These are phyloP conservation scores for Natrix natrix DNA, from an alignment of 2,797 vertebrate genomes.

Conservation along the genomic window DNA sequence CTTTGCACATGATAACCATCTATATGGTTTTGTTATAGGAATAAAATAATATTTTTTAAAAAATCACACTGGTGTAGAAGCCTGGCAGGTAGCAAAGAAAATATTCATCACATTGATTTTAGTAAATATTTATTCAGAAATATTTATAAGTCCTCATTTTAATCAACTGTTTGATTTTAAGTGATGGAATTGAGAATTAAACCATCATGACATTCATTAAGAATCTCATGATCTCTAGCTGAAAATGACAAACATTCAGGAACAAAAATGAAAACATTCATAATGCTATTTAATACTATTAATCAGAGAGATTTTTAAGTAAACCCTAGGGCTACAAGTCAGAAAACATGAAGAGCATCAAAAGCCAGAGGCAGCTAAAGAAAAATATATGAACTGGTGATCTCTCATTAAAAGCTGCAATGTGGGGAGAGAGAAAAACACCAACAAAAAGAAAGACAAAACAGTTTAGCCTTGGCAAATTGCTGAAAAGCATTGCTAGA, in stretches of 20 bases:
- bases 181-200: constrained; percentile 18
- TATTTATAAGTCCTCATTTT: not conserved
- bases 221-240: not conserved
- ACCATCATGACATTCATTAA: constrained; percentile 23
- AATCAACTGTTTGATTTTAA: constrained; percentile 15
- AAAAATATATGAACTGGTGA: constrained; percentile 1
- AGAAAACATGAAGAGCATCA: not conserved
- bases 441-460: not conserved
- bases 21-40: not conserved
- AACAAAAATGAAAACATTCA: not conserved
- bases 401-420: not conserved
- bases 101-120: not conserved
- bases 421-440: not conserved
- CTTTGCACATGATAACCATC: not conserved
- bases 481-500: not conserved
- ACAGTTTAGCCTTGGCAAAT: too few relatives aligned
- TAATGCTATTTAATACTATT: not conserved
- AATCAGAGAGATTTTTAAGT: not conserved
- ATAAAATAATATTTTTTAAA: not conserved
- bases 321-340: not conserved
- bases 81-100: not conserved
- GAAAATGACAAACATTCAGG: constrained; percentile 39
- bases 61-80: not conserved
- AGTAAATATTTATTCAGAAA: not conserved
- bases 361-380: not conserved